phyloP scores from a whole-genome alignment of 2,797 vertebrate species.

The Acipenser ruthenus region DNA sequence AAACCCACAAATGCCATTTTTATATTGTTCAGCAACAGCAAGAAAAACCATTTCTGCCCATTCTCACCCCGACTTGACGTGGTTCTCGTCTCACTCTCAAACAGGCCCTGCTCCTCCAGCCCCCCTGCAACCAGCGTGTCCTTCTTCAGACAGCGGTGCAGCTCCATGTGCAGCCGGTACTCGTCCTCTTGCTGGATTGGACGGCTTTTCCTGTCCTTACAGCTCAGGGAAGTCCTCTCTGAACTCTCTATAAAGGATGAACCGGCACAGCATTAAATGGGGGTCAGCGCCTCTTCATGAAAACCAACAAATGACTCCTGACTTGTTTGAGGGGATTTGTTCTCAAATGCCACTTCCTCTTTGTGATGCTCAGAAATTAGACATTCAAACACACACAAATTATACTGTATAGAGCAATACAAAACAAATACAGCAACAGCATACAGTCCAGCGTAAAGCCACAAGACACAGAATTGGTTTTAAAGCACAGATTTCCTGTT shows the following conservation, averaged over 20 bases:
- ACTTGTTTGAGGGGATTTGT: neutral
- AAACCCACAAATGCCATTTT: too few species aligned
- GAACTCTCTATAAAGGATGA: conserved; percentile 56
- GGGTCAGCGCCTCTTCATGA: neutral
- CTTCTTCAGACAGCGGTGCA: conserved; percentile 89
- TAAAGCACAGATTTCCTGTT: too few species aligned
- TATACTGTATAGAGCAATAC: neutral
- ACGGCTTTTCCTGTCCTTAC: conserved; percentile 83
- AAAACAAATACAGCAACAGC: too few species aligned
- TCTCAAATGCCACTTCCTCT: too few species aligned
- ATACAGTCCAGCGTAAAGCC: too few species aligned
- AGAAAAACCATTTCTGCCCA: neutral
- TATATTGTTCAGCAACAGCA: too few species aligned
- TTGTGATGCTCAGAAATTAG: too few species aligned
- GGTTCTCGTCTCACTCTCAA: conserved; percentile 82
- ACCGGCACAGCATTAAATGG: neutral
- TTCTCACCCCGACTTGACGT: conserved; percentile 85
- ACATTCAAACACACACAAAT: conserved; percentile 16
- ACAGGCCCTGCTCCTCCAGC: conserved; percentile 77
- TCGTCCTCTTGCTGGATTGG: conserved; percentile 98
- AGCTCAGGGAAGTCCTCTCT: conserved; percentile 62
- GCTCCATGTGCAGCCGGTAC: conserved; percentile 90
- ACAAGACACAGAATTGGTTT: too few species aligned
- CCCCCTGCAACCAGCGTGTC: conserved; percentile 64
- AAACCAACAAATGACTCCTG: neutral